Percentiles rank a stretch among this genome's conserved stretches.
phyloP scores from a whole-genome alignment of 2,888 invertebrate genomes.

The Leptothorax acervorum region DNA sequence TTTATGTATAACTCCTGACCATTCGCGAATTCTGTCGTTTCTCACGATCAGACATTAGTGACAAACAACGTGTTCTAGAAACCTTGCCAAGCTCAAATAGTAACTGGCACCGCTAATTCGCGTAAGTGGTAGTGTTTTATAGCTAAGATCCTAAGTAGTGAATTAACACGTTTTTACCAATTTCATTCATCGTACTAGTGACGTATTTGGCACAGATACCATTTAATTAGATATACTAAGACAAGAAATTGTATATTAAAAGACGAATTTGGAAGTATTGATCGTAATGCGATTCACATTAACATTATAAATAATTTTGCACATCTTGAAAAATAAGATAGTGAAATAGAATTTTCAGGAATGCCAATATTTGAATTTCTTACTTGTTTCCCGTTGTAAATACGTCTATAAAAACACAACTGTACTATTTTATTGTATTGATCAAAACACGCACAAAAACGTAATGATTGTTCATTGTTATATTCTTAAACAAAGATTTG shows the following conservation, averaged over 20 bases:
- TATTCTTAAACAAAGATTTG: background rate
- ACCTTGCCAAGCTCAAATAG: conserved; percentile 30
- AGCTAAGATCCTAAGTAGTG: background rate
- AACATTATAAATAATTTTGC: background rate
- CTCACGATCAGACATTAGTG: background rate
- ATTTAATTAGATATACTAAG: conserved; percentile 13
- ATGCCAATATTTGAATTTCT: background rate
- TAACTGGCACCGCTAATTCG: conserved; percentile 21
- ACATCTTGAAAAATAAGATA: background rate
- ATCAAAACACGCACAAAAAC: background rate
- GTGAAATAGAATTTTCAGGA: background rate
- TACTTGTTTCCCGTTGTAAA: background rate
- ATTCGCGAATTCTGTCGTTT: conserved; percentile 26
- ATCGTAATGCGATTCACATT: background rate
- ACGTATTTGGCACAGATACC: conserved; percentile 19
- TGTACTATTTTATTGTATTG: background rate
- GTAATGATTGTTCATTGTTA: background rate
- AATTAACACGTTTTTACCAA: conserved; percentile 36
- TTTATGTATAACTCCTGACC: conserved; percentile 23
- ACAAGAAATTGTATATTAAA: background rate
- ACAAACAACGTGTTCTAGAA: conserved; percentile 26
- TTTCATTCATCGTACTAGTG: background rate
- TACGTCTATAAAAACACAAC: background rate
- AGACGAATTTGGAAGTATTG: background rate
- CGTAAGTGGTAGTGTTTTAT: background rate